A percentile compares a stretch with the other conserved stretches of the same genome.
These are phyloP conservation scores for Drosophila pseudotalamancana DNA, from an alignment of 2,888 invertebrate genomes.

Conservation along the genomic window DNA sequence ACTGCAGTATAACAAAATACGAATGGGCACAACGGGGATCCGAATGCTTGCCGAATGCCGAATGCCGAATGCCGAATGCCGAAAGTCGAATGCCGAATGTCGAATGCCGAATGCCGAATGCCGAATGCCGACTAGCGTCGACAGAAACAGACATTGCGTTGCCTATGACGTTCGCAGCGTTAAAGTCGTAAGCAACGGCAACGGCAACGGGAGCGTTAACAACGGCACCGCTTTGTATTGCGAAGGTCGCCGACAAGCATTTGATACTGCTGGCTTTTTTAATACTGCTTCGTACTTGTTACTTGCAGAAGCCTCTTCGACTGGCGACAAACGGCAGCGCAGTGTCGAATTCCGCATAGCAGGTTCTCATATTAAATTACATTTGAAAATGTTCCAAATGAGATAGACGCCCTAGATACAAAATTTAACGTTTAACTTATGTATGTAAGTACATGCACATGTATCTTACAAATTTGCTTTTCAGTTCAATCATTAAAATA, in stretches of 20 bases:
- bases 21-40: slow-evolving; percentile 25
- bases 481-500: slow-evolving; percentile 2
- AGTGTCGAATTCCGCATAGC: slow-evolving; percentile 30
- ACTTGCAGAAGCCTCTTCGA: slow-evolving; percentile 56
- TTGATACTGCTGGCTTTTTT: slow-evolving; percentile 55
- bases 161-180: slow-evolving; percentile 3
- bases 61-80: slow-evolving; percentile 1
- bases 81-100: slow-evolving; percentile 21
- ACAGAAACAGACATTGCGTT: slow-evolving; percentile 5
- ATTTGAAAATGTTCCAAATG: slow-evolving; percentile 34
- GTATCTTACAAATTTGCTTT: neutral
- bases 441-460: no score
- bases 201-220: neutral
- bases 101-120: slow-evolving; percentile 7
- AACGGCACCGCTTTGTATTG: slow-evolving; percentile 33
- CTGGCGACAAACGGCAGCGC: slow-evolving; percentile 49
- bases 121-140: slow-evolving; percentile 28
- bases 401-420: slow-evolving; percentile 11
- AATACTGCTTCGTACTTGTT: no score
- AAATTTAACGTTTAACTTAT: slow-evolving; percentile 11
- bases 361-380: slow-evolving; percentile 43
- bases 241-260: slow-evolving; percentile 60
- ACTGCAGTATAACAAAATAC: slow-evolving; percentile 49
- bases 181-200: no score
- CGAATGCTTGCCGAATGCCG: slow-evolving; percentile 25